Evolutionary conservation across 2,888 invertebrate genomes (phyloP).

Genomic region (Dryobotodes eremita): DNA sequence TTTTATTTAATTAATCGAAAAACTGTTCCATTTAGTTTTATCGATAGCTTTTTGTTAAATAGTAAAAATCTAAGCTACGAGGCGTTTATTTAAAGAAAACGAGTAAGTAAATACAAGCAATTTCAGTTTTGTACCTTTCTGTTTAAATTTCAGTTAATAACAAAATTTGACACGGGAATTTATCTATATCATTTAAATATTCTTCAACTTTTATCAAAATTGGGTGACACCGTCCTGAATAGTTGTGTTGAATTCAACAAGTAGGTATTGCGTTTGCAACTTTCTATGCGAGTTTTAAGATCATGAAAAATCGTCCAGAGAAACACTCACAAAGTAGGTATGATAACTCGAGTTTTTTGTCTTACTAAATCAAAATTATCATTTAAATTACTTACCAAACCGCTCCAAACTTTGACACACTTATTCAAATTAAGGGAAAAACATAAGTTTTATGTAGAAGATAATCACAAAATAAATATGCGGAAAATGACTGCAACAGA

Average conservation of each 20-base stretch:
- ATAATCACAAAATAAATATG: neutral
- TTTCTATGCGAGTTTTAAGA: neutral
- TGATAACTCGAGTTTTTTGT: neutral
- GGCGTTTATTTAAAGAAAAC: neutral
- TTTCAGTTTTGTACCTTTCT: neutral
- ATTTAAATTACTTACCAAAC: slow-evolving; percentile 42
- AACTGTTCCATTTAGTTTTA: neutral
- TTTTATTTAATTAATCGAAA: neutral
- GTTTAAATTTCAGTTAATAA: neutral
- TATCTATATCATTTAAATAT: slow-evolving; percentile 1
- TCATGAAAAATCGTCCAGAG: neutral
- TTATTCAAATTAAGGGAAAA: neutral
- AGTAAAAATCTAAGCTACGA: neutral
- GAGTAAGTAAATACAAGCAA: neutral
- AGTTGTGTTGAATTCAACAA: slow-evolving; percentile 20
- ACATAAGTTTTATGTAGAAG: neutral
- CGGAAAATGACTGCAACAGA: neutral
- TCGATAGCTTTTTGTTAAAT: neutral
- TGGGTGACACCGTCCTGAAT: slow-evolving; percentile 19
- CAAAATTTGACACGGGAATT: neutral
- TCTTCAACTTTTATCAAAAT: slow-evolving; percentile 17
- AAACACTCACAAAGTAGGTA: neutral
- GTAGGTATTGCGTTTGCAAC: neutral
- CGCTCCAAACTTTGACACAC: slow-evolving; percentile 31
- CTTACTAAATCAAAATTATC: neutral